Evolutionary conservation across 2,113 vertebrate species (phyloP).

Genomic region (Grantiella picta): DNA sequence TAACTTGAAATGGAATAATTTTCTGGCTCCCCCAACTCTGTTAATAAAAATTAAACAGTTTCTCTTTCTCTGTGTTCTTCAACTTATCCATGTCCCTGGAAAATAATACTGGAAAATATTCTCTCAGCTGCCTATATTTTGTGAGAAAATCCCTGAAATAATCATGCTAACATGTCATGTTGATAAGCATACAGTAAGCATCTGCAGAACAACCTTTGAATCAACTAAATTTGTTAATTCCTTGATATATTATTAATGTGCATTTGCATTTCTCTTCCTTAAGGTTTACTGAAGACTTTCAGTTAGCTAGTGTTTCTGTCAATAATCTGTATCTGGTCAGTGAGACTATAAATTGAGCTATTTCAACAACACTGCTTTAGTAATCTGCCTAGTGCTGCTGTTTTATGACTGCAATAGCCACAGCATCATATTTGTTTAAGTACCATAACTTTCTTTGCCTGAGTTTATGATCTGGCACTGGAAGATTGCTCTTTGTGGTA

Average conservation of each 20-base stretch:
- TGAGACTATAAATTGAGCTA: neutral
- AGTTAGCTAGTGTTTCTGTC: neutral
- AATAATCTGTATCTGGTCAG: neutral
- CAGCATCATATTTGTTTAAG: neutral
- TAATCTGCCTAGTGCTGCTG: neutral
- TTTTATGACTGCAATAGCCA: neutral
- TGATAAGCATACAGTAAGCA: neutral
- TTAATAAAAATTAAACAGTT: neutral
- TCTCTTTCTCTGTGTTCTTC: neutral
- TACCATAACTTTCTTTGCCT: neutral
- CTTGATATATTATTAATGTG: neutral
- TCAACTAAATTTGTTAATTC: neutral
- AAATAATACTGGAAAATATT: neutral
- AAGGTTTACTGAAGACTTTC: neutral
- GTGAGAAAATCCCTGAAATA: neutral
- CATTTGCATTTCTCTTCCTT: neutral
- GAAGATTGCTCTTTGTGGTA: neutral
- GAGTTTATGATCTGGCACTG: neutral
- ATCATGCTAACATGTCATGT: neutral
- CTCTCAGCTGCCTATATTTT: neutral
- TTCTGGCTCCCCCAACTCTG: neutral
- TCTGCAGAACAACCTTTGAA: neutral
- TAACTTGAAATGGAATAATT: neutral
- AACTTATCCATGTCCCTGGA: neutral
- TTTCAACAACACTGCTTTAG: neutral